A percentile compares a stretch with the other conserved stretches of the same genome.
Conservation (phyloP, 2,888 invertebrate genomes). For the Dicyrtoma fusca region DNA sequence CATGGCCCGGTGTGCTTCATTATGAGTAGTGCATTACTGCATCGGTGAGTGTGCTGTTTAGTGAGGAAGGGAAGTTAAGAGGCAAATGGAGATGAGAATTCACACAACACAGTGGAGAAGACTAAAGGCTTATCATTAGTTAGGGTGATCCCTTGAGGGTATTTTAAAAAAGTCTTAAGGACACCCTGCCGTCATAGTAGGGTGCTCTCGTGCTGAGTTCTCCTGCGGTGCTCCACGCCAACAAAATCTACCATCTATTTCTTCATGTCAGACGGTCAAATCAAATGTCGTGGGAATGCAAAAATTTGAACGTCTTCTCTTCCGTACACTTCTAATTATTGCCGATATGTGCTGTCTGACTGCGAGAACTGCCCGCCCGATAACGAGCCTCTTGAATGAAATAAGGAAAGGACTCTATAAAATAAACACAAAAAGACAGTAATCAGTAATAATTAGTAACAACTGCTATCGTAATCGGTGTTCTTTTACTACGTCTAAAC, state of each 20-base stretch:
- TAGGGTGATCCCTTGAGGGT: conserved; percentile 20
- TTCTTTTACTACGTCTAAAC: too few relatives aligned
- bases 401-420: too few relatives aligned
- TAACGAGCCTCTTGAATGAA: too few relatives aligned
- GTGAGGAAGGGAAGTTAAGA: conserved; percentile 1
- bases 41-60: conserved; percentile 5
- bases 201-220: conserved; percentile 48
- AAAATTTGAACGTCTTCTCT: conserved; percentile 29
- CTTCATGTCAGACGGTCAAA: not conserved
- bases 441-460: too few relatives aligned
- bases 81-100: conserved; percentile 28
- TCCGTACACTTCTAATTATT: conserved; percentile 16
- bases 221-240: conserved; percentile 49
- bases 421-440: too few relatives aligned
- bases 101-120: too few relatives aligned
- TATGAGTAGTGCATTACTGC: not conserved
- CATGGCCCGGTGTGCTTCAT: too few relatives aligned
- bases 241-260: conserved; percentile 33
- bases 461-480: too few relatives aligned
- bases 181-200: conserved; percentile 48
- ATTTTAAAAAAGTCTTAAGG: conserved; percentile 33
- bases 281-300: conserved; percentile 51
- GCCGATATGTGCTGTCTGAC: not conserved
- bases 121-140: too few relatives aligned
- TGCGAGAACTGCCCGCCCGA: not conserved